These are phyloP conservation scores for Malacoctenus gilli DNA, from an alignment of 2,797 vertebrate genomes.

Conservation along the genomic window DNA sequence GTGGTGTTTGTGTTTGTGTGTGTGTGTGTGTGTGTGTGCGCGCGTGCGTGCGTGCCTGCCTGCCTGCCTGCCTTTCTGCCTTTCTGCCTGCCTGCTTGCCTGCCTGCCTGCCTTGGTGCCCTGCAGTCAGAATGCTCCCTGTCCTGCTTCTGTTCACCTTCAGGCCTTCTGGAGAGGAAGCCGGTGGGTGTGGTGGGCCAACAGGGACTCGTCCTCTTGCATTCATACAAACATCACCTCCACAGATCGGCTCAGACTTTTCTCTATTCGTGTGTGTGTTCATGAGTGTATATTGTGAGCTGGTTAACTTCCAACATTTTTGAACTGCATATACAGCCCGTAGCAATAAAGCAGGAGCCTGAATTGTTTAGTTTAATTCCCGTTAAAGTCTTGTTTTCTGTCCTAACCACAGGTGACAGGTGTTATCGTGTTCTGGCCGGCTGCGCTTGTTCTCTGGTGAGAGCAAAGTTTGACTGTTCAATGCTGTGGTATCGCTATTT, in stretches of 20 bases:
- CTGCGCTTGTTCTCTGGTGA: neutral
- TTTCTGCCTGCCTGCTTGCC: constrained; percentile 8
- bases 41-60: constrained; percentile 6
- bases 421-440: constrained; percentile 1
- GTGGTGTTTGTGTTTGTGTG: constrained; percentile 44
- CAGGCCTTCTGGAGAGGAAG: constrained; percentile 68
- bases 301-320: constrained; percentile 28
- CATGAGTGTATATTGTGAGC: constrained; percentile 11
- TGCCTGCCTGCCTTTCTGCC: no score
- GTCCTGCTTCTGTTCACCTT: constrained; percentile 71
- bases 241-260: constrained; percentile 49
- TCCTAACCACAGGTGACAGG: neutral
- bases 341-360: constrained; percentile 41
- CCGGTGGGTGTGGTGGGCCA: constrained; percentile 66
- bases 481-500: no score
- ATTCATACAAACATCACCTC: constrained; percentile 66
- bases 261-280: constrained; percentile 30
- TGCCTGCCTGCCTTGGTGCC: constrained; percentile 24
- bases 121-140: constrained; percentile 60
- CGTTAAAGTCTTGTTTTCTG: constrained; percentile 10
- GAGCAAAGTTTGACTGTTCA: no score
- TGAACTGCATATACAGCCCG: constrained; percentile 65
- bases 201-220: constrained; percentile 61
- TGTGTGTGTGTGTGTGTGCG: constrained; percentile 10
- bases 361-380: constrained; percentile 27